Percentiles rank a stretch among this genome's conserved stretches.
phyloP scores from a whole-genome alignment of 1,140 invertebrate species.

The Littorina saxatilis region DNA sequence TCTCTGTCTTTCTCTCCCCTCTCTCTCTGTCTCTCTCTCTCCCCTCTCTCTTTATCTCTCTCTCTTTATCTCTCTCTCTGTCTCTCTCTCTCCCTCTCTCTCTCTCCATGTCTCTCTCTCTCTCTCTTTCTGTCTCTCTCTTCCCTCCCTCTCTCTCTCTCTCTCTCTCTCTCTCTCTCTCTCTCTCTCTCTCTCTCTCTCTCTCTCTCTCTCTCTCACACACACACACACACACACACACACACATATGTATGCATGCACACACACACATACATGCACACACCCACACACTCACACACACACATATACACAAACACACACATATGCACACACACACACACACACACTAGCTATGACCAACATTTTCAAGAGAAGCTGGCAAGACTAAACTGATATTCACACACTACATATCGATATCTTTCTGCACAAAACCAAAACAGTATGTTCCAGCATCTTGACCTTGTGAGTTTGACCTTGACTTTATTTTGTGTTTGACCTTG shows the following conservation, averaged over 20 bases:
- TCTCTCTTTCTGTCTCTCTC: not conserved
- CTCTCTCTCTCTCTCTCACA: not conserved
- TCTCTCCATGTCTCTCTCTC: not conserved
- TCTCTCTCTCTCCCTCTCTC: not conserved
- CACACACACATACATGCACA: no score
- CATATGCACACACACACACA: not conserved
- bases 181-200: not conserved
- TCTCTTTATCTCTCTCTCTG: not conserved
- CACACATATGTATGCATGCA: not conserved
- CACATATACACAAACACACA: no score
- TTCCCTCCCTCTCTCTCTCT: not conserved
- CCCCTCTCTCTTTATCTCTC: not conserved
- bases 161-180: no score
- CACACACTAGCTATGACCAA: not conserved
- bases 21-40: not conserved
- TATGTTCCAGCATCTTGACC: no score
- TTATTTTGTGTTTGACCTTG: no score
- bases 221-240: no score
- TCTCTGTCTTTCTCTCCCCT: not conserved
- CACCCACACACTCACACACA: no score
- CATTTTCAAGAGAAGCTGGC: no score
- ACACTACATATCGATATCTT: no score
- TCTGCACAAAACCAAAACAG: no score
- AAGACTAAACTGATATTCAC: no score
- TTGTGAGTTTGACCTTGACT: no score